Evolutionary conservation across 30 jellyfish, hydroid and myxozoan species (phyloP).

Genomic region (Sanderia malayensis): DNA sequence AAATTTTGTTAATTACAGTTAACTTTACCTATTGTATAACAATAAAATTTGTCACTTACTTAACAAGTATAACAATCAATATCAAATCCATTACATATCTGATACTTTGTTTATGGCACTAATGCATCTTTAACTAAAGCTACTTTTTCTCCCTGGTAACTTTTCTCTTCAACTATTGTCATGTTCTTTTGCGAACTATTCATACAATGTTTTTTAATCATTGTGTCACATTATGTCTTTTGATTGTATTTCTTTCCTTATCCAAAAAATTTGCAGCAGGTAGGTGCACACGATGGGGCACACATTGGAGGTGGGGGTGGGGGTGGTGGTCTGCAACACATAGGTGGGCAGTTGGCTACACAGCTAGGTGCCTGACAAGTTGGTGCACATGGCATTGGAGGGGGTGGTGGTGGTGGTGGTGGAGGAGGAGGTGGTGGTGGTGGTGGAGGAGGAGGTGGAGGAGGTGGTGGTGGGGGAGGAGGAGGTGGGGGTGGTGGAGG

Average conservation of each 20-base stretch:
- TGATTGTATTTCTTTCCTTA: neutral
- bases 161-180: too few species aligned
- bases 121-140: too few species aligned
- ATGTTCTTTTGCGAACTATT: too few species aligned
- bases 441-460: slow-evolving; percentile 68
- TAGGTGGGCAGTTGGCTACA: slow-evolving; percentile 63
- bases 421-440: slow-evolving; percentile 66
- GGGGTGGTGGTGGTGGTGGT: slow-evolving; percentile 66
- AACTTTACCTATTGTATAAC: too few species aligned
- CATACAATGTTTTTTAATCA: too few species aligned
- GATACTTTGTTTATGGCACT: too few species aligned
- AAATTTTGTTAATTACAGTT: too few species aligned
- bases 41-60: too few species aligned
- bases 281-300: slow-evolving; percentile 78
- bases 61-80: too few species aligned
- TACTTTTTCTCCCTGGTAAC: too few species aligned
- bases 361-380: slow-evolving; percentile 59
- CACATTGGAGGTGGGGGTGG: slow-evolving; percentile 89
- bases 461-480: slow-evolving; percentile 76
- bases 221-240: too few species aligned
- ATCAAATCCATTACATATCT: too few species aligned
- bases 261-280: slow-evolving; percentile 64
- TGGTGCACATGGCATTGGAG: slow-evolving; percentile 69
- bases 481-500: slow-evolving; percentile 68
- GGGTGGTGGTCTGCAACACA: slow-evolving; percentile 73